These are phyloP conservation scores for Ditylenchus dipsaci DNA, from an alignment of 1,140 invertebrate species.

Conservation along the genomic window DNA sequence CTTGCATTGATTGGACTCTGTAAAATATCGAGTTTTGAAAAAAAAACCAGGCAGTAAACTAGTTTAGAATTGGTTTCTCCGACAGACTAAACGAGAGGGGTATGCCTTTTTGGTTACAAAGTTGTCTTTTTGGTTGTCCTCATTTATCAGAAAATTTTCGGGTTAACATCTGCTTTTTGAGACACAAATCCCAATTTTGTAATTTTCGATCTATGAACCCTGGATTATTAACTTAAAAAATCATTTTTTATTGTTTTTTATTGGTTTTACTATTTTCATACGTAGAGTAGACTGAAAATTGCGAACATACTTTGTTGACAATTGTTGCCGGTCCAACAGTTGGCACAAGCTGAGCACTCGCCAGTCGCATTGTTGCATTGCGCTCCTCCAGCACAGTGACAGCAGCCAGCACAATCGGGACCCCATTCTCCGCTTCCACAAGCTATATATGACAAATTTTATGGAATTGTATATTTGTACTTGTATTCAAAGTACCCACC, in stretches of 20 bases:
- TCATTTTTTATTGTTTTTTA: too few species aligned
- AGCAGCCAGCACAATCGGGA: conserved; percentile 50
- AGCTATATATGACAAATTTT: conserved; percentile 34
- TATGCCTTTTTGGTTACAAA: too few species aligned
- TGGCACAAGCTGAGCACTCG: conserved; percentile 47
- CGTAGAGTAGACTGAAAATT: too few species aligned
- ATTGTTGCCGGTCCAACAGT: conserved; percentile 45
- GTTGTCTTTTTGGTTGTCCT: too few species aligned
- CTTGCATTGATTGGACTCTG: conserved; percentile 7
- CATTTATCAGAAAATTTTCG: too few species aligned
- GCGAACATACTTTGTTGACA: conserved; percentile 44
- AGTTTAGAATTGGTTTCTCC: not conserved
- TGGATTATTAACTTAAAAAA: too few species aligned
- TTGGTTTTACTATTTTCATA: too few species aligned
- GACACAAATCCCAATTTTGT: too few species aligned
- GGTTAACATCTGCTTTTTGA: too few species aligned
- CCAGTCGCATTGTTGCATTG: conserved; percentile 51
- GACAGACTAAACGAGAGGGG: not conserved
- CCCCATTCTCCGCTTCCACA: conserved; percentile 53
- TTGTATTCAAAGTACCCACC: conserved; percentile 21
- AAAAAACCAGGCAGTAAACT: too few species aligned
- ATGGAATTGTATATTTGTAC: too few species aligned
- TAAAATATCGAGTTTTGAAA: not conserved
- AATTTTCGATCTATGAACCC: too few species aligned
- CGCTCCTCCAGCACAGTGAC: conserved; percentile 48